Percentiles rank a stretch among this genome's conserved stretches.
phyloP scores from a whole-genome alignment of 2,113 vertebrate genomes.

The Dicentrarchus labrax region DNA sequence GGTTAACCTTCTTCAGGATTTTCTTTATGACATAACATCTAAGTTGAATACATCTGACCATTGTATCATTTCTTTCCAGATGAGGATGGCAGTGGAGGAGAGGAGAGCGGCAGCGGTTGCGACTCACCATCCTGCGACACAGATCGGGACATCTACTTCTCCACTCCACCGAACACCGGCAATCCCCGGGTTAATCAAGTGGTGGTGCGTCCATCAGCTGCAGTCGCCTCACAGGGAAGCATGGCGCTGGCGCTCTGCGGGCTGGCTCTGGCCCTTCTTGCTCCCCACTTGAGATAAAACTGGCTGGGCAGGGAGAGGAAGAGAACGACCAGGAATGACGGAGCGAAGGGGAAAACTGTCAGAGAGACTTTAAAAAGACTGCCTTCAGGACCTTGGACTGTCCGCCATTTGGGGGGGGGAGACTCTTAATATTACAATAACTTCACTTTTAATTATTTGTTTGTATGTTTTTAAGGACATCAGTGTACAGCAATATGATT shows the following conservation, averaged over 20 bases:
- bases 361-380: conserved; percentile 81
- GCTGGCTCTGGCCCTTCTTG: conserved; percentile 76
- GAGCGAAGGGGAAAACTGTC: conserved; percentile 77
- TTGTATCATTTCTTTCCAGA: conserved; percentile 73
- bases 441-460: conserved; percentile 83
- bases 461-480: conserved; percentile 80
- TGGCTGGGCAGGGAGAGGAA: conserved; percentile 49
- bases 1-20: not conserved
- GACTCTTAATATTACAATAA: conserved; percentile 84
- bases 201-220: conserved; percentile 44
- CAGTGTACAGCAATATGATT: conserved; percentile 75
- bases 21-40: accelerated
- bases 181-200: conserved; percentile 44
- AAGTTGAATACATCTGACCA: not conserved
- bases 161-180: conserved; percentile 76
- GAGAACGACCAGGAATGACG: conserved; percentile 58
- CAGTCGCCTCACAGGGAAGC: conserved; percentile 56
- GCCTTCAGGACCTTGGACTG: conserved; percentile 83
- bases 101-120: conserved; percentile 94
- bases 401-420: conserved; percentile 66
- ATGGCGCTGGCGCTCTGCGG: conserved; percentile 72
- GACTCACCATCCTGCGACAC: conserved; percentile 86
- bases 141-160: conserved; percentile 87
- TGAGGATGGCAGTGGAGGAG: conserved; percentile 89
- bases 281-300: conserved; percentile 82